Percentiles rank a stretch among this genome's conserved stretches.
These are phyloP conservation scores for Strix uralensis DNA, from an alignment of 2,113 vertebrate species.

Conservation along the genomic window DNA sequence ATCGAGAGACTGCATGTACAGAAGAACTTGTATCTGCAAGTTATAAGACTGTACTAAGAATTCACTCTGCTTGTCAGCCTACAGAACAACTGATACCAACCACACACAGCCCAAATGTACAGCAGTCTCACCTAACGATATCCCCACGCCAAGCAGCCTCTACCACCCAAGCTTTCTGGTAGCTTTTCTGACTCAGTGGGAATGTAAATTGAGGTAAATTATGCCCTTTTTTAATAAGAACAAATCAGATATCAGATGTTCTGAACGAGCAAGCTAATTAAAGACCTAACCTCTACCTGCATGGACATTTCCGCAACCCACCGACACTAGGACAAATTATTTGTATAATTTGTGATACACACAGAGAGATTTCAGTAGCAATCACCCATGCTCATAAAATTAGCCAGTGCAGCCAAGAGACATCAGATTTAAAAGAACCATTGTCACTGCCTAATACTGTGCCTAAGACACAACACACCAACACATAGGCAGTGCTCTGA, in stretches of 20 bases:
- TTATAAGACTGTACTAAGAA: neutral
- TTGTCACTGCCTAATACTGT: neutral
- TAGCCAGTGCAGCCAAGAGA: neutral
- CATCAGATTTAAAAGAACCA: neutral
- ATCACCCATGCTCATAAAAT: neutral
- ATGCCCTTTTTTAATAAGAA: neutral
- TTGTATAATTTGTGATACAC: neutral
- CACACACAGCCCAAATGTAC: neutral
- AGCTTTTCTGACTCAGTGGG: neutral
- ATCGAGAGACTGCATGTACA: neutral
- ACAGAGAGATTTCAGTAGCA: neutral
- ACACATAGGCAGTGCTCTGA: neutral
- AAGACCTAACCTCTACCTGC: neutral
- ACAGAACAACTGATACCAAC: neutral
- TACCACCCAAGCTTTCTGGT: neutral
- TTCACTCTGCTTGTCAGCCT: neutral
- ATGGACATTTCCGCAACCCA: neutral
- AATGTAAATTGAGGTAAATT: neutral
- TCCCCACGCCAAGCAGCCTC: neutral
- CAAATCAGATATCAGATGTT: neutral
- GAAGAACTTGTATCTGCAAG: neutral
- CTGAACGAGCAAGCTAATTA: neutral
- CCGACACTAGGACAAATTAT: neutral
- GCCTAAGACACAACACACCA: neutral
- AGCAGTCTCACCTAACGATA: neutral